Evolutionary conservation across 2,113 vertebrate species (phyloP).

Genomic region (Egretta garzetta): DNA sequence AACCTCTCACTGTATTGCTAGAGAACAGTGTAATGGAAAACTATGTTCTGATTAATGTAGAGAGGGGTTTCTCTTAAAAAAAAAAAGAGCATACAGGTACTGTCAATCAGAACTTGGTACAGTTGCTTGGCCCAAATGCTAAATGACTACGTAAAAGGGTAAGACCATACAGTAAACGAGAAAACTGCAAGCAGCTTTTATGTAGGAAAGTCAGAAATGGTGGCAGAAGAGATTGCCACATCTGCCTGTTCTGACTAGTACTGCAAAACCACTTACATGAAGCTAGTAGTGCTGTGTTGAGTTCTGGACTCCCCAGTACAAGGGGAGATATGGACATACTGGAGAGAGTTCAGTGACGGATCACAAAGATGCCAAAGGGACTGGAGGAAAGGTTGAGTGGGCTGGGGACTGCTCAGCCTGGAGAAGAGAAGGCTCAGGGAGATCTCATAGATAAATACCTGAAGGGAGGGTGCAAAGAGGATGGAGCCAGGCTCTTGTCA

Average conservation of each 20-base stretch:
- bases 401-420: neutral
- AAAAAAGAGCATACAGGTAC: neutral
- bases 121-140: neutral
- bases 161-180: neutral
- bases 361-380: neutral
- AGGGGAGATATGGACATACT: neutral
- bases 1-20: neutral
- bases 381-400: neutral
- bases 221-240: neutral
- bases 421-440: neutral
- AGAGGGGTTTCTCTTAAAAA: neutral
- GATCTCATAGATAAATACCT: neutral
- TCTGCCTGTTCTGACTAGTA: neutral
- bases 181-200: neutral
- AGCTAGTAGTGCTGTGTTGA: neutral
- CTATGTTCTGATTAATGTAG: neutral
- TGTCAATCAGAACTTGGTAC: neutral
- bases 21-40: neutral
- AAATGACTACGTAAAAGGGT: neutral
- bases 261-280: neutral
- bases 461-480: neutral
- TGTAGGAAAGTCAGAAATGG: neutral
- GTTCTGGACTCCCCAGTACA: neutral
- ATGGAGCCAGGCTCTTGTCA: fast-evolving
- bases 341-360: neutral